Evolutionary conservation across 2,797 vertebrate genomes (phyloP).

Genomic region (Lophotriccus pileatus): DNA sequence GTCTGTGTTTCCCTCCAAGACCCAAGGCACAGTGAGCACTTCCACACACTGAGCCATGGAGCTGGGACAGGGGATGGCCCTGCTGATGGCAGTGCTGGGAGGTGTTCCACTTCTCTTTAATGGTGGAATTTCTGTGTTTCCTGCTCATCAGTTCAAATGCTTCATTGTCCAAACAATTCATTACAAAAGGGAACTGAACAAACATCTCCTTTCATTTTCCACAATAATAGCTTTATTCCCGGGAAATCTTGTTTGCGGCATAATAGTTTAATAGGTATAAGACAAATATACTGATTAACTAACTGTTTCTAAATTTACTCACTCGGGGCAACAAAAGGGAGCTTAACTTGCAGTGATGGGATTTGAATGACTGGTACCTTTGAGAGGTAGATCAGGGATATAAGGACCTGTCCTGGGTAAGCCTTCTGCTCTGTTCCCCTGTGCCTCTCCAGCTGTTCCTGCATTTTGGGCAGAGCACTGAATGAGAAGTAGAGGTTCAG

Average conservation of each 20-base stretch:
- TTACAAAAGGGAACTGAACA: slow-evolving; percentile 25
- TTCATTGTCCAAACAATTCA: slow-evolving; percentile 29
- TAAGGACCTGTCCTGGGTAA: background rate
- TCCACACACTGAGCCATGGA: background rate
- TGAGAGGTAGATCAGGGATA: slow-evolving; percentile 22
- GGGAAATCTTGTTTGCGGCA: slow-evolving; percentile 23
- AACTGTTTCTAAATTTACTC: slow-evolving; percentile 65
- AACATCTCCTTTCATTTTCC: slow-evolving; percentile 50
- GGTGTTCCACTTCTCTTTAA: background rate
- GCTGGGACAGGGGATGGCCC: background rate
- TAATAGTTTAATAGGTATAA: slow-evolving; percentile 65
- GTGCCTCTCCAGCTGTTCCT: background rate
- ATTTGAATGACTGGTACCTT: slow-evolving; percentile 65
- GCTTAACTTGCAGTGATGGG: slow-evolving; percentile 61
- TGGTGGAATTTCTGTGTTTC: slow-evolving; percentile 20
- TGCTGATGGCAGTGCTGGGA: background rate
- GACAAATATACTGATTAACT: slow-evolving; percentile 68
- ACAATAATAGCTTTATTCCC: slow-evolving; percentile 55
- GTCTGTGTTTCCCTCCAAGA: background rate
- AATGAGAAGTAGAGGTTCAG: background rate
- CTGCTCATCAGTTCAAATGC: background rate
- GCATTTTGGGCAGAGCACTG: background rate
- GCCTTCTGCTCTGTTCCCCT: background rate
- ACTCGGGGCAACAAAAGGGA: slow-evolving; percentile 41
- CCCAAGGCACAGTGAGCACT: accelerated